Evolutionary conservation across 2,888 invertebrate species (phyloP), one percentile per base, ranked within the genome.

Genomic region (Electrophaes corylata): DNA sequence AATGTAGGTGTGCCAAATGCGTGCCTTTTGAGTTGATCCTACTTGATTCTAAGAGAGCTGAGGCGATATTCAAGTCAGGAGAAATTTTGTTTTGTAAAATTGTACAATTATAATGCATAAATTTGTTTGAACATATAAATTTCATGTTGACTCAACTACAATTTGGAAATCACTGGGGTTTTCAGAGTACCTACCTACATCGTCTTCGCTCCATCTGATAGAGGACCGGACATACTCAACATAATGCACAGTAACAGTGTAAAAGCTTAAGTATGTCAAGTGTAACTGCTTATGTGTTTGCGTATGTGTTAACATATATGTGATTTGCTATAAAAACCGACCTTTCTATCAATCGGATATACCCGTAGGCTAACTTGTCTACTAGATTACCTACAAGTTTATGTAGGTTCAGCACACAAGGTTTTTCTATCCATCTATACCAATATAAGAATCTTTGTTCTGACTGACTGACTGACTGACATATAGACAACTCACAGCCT

Each of bases 181-280:
- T n/a, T n/a, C n/a, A n/a, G n/a, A n/a, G n/a, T n/a, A n/a, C n/a
- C n/a, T n/a, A n/a, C n/a, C 5, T 20, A 20, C 26, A 2, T 10
- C 10, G 26, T 29, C 14, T 14, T 33, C 33, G 12, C n/a, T 46
- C 12, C 33, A 46, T 46, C 19, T n/a, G 8, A 26, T n/a, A n/a
- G 19, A n/a, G 4, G 41, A 19, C 41, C 20, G 41, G 20, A 20
- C 41, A 20, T 41, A 19, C 19, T 11, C 10, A 11, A 45, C n/a
- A 16, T 31, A 46, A 35, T 20, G 33, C 20, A 20, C 35, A 45
- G 20, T 23, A 29, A 29, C 29, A 8, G 16, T 47, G 71, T 31
- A 31, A 44, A 16, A 16, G 12, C 5, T 10, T 4, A 39, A 14
- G 31, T 81, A 61, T 79, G 83, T 80, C 83, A 83, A 81, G 82